Evolutionary conservation across 2,797 vertebrate genomes (phyloP).

Genomic region (Peromyscus melanophrys): DNA sequence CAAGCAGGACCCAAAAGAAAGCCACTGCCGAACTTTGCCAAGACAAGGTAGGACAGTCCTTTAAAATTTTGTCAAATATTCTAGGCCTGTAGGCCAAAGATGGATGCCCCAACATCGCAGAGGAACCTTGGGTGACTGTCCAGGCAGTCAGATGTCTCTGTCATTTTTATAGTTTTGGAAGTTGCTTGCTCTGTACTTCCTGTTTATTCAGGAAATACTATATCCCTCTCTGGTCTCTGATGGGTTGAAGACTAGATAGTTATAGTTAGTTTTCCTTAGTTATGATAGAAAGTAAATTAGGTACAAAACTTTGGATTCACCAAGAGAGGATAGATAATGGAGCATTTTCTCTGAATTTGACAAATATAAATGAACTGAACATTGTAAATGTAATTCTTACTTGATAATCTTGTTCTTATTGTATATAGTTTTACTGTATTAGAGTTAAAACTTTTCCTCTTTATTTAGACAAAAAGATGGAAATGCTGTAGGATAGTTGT

Average conservation of each 20-base stretch:
- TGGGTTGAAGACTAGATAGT: background rate
- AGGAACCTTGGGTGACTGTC: background rate
- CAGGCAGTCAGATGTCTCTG: background rate
- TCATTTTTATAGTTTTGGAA: background rate
- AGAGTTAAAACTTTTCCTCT: background rate
- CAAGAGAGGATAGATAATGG: background rate
- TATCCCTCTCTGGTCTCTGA: background rate
- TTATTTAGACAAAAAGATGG: background rate
- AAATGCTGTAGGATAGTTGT: background rate
- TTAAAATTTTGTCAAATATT: background rate
- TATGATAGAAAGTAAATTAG: background rate
- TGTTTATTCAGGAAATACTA: background rate
- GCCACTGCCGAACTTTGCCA: background rate
- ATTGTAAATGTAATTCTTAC: background rate
- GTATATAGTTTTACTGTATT: background rate
- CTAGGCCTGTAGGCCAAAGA: background rate
- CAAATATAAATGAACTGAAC: background rate
- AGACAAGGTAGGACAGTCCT: background rate
- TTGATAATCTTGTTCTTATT: background rate
- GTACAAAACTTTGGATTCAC: background rate
- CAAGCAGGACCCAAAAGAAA: background rate
- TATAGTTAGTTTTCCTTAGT: background rate
- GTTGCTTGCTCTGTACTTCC: background rate
- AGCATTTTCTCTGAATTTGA: background rate
- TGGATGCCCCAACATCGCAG: background rate